Conservation (phyloP, 2,888 invertebrate genomes). For the Eristalinus sepulchralis region DNA sequence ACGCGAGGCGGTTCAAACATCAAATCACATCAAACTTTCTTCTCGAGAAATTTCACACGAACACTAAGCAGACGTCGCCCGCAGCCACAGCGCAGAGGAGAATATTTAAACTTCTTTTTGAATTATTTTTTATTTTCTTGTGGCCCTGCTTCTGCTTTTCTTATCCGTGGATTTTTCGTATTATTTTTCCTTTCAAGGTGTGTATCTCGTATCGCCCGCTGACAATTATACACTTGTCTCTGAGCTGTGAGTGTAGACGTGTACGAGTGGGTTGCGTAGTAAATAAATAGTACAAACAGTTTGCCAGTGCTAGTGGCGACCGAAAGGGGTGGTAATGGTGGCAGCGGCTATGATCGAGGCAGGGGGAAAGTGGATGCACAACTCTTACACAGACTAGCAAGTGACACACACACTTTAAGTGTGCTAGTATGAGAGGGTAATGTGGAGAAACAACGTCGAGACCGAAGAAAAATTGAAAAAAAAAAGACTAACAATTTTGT, state of each 20-base stretch:
- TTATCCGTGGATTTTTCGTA: constrained; percentile 43
- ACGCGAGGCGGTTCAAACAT: constrained; percentile 12
- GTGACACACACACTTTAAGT: not conserved
- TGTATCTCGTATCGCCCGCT: constrained; percentile 59
- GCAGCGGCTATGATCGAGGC: no score
- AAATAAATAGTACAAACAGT: constrained; percentile 66
- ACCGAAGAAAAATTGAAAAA: constrained; percentile 5
- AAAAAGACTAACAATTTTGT: not conserved
- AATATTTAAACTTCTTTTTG: constrained; percentile 55
- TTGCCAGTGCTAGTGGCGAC: constrained; percentile 39
- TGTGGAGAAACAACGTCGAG: constrained; percentile 3
- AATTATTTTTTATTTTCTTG: constrained; percentile 30
- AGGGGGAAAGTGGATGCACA: constrained; percentile 15
- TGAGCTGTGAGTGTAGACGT: not conserved
- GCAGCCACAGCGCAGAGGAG: constrained; percentile 35
- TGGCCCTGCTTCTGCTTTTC: not conserved
- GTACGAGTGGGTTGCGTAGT: constrained; percentile 54
- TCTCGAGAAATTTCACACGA: constrained; percentile 69
- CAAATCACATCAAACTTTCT: constrained; percentile 68
- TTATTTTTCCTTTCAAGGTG: constrained; percentile 69
- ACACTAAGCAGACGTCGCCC: constrained; percentile 34
- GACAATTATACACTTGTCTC: constrained; percentile 64
- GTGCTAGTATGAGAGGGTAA: constrained; percentile 5
- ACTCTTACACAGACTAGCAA: constrained; percentile 10
- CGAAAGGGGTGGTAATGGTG: not conserved